phyloP scores from a whole-genome alignment of 1,140 invertebrate species.

The Portunus trituberculatus region DNA sequence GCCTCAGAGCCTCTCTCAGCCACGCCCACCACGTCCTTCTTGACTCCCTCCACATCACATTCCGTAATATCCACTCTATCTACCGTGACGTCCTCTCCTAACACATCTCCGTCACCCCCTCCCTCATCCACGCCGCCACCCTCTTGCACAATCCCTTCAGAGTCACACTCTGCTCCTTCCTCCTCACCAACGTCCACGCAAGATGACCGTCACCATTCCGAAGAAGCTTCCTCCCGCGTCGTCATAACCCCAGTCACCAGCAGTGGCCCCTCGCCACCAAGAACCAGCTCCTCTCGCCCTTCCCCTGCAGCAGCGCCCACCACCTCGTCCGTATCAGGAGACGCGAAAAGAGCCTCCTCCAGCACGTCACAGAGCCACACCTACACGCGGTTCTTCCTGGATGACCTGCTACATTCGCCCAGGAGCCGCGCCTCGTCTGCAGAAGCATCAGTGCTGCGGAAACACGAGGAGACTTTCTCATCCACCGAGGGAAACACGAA shows the following conservation, averaged over 20 bases:
- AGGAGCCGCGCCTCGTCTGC: neutral
- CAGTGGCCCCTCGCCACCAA: neutral
- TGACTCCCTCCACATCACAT: constrained; percentile 3
- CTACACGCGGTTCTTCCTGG: neutral
- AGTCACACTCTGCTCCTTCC: neutral
- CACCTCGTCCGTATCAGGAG: neutral
- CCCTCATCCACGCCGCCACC: neutral
- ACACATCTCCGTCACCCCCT: constrained; percentile 12
- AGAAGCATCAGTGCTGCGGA: neutral
- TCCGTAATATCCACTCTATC: neutral
- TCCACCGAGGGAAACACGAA: neutral
- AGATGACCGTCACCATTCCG: neutral
- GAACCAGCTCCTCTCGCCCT: neutral
- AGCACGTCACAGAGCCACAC: neutral
- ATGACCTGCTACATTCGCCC: neutral
- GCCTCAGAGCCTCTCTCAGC: neutral
- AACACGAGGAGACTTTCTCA: neutral
- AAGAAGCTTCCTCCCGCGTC: neutral
- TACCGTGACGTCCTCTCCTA: neutral
- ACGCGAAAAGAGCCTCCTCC: neutral
- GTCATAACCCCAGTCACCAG: neutral
- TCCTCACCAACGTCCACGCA: neutral
- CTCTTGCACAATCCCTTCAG: neutral
- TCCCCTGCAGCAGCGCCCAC: neutral
- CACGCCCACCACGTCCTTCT: neutral